These are phyloP conservation scores for Euglossa dilemma DNA, from an alignment of 1,140 invertebrate genomes.

Conservation along the genomic window DNA sequence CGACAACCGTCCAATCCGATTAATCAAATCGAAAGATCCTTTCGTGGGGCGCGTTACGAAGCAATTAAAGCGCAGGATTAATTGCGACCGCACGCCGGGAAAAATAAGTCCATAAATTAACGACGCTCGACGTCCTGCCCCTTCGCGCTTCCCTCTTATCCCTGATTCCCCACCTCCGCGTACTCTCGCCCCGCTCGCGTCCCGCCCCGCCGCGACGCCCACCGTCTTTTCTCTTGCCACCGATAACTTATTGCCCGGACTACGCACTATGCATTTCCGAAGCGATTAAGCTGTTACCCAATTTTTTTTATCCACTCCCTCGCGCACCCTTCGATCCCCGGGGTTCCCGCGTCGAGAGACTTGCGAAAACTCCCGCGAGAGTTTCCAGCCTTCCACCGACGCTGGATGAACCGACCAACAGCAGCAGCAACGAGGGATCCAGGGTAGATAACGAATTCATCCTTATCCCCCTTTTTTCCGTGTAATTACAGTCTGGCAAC, in stretches of 20 bases:
- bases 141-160: too few relatives aligned
- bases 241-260: conserved; percentile 71
- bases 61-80: conserved; percentile 74
- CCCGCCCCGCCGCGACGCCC: background rate
- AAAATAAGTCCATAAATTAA: conserved; percentile 77
- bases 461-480: conserved; percentile 22
- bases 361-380: conserved; percentile 46
- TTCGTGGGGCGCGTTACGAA: conserved; percentile 62
- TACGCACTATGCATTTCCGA: conserved; percentile 71
- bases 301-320: conserved; percentile 41
- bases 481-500: conserved; percentile 48
- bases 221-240: conserved; percentile 66
- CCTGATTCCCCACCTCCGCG: background rate
- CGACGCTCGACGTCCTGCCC: conserved; percentile 61
- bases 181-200: conserved; percentile 40
- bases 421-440: background rate
- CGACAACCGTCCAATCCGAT: conserved; percentile 67
- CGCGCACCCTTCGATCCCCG: background rate
- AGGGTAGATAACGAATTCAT: conserved; percentile 34
- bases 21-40: conserved; percentile 68
- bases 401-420: background rate
- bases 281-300: conserved; percentile 65
- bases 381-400: conserved; percentile 21
- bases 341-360: conserved; percentile 13
- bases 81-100: conserved; percentile 67